A percentile compares a stretch with the other conserved stretches of the same genome.
Evolutionary conservation across 1,140 invertebrate species (phyloP).

Genomic region (Ostrea denselamellosa): DNA sequence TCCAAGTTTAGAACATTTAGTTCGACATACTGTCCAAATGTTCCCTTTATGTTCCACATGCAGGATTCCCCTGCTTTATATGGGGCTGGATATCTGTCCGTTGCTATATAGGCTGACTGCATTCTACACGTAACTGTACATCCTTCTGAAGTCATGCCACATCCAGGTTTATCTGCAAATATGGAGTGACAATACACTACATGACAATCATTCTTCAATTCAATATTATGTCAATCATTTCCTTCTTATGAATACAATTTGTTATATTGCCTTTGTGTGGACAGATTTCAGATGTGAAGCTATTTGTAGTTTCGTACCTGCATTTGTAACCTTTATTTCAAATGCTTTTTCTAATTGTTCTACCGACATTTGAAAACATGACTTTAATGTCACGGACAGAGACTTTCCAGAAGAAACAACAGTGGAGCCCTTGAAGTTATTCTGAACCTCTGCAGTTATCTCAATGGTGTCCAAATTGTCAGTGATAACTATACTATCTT

Average conservation of each 20-base stretch:
- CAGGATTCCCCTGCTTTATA: constrained; percentile 42
- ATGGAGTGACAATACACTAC: no score
- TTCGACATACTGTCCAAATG: constrained; percentile 48
- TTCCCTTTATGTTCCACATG: constrained; percentile 53
- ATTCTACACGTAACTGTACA: constrained; percentile 47
- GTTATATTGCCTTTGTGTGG: not conserved
- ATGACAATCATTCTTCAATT: no score
- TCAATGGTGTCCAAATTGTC: constrained; percentile 12
- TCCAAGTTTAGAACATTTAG: constrained; percentile 47
- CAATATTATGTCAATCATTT: not conserved
- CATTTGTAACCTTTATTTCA: constrained; percentile 23
- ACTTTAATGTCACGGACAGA: not conserved
- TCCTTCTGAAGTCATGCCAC: constrained; percentile 27
- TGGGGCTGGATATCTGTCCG: constrained; percentile 43
- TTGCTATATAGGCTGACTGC: constrained; percentile 48
- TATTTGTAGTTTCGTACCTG: not conserved
- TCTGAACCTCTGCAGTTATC: not conserved
- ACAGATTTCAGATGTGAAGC: not conserved
- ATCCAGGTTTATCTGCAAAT: constrained; percentile 49
- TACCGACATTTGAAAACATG: not conserved
- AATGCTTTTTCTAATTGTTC: not conserved
- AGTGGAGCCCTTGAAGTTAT: not conserved
- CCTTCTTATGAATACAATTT: not conserved
- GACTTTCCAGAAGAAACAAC: not conserved
- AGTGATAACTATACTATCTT: constrained; percentile 8